phyloP scores from a whole-genome alignment of 2,888 invertebrate species.

The Ashinkailepas kermadecensis region DNA sequence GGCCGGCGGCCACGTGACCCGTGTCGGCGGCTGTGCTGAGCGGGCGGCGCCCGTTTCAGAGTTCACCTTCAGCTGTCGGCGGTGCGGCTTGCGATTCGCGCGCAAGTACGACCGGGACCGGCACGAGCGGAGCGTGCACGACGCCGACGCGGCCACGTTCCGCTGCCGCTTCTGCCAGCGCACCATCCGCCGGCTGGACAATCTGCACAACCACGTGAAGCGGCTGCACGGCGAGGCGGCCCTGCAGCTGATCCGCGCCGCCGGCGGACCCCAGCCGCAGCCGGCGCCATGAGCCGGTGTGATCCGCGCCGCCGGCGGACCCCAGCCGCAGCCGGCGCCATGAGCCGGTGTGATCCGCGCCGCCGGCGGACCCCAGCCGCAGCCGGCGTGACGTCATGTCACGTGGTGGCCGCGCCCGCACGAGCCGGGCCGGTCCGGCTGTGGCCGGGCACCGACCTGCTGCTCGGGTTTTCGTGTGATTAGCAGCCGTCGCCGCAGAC shows the following conservation, averaged over 20 bases:
- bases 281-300: too few species aligned
- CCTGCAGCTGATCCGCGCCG: background rate
- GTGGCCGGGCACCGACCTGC: too few species aligned
- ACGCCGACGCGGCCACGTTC: slow-evolving; percentile 44
- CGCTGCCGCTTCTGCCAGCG: background rate
- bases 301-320: background rate
- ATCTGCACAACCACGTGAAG: slow-evolving; percentile 4
- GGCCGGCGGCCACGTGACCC: background rate
- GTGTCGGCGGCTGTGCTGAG: background rate
- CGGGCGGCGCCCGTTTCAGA: slow-evolving; percentile 38
- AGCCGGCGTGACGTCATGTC: too few species aligned
- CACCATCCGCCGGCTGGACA: slow-evolving; percentile 14
- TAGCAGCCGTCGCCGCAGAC: too few species aligned
- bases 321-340: background rate
- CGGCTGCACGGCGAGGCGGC: slow-evolving; percentile 12
- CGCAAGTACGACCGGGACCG: slow-evolving; percentile 79
- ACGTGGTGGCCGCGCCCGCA: too few species aligned
- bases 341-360: background rate
- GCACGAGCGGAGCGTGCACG: slow-evolving; percentile 61
- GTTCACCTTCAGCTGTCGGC: slow-evolving; percentile 57
- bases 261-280: background rate
- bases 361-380: background rate
- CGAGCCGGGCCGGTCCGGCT: too few species aligned
- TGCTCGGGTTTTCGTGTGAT: too few species aligned
- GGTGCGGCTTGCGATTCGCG: slow-evolving; percentile 69